Base-by-base conservation (phyloP, 2,797 vertebrate genomes). In the Pangasius macronema region DNA sequence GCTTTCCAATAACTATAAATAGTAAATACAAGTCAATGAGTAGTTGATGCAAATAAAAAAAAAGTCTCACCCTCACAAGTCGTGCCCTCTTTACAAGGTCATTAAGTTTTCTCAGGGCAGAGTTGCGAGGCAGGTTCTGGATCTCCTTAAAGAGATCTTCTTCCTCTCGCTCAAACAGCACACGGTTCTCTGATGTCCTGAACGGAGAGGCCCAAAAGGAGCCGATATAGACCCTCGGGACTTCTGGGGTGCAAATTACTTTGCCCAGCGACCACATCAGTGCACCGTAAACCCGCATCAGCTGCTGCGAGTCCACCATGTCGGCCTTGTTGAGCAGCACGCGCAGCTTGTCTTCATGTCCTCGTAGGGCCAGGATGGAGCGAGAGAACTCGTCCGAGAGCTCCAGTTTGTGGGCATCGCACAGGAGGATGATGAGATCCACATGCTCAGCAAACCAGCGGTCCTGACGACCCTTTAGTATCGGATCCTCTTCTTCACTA, bases 211-310 rank as follows among this genome's bases (percentile, higher is more conserved):
- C 94, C 98, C 97, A 99, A 95, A 99, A 99, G 90, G 97, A 98
- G 3, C 98, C 98, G 0, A 98, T 98, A 95, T 97, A 99, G 93
- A 99, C 98, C 0, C 98, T 94, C 90, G 98, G 94, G 20, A 99
- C 98, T 94, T 99, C 98, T 0, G 98, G 98, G 1, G 97, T 97
- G 88, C 96, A 94, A 83, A 99, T 97, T 86, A 97, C 97, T 91
- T 98, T 98, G 46, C 98, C 98, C 91, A 99, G 94, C 1, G 97
- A 97, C 98, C 98, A 99, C 98, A 99, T 98, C 88, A 99, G 95
- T 0, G 97, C 98, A 0, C 98, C 98, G 3, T 99, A 99, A 24
- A 99, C 98, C 0, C 97, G 92, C 98, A 99, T 98, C 91, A 99
- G 94, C 95, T 99, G 97, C 94, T 99, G 98, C 4, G 97, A 97